A percentile compares a stretch with the other conserved stretches of the same genome.
phyloP scores from a whole-genome alignment of 2,797 vertebrate species.

The Harpagifer antarcticus region DNA sequence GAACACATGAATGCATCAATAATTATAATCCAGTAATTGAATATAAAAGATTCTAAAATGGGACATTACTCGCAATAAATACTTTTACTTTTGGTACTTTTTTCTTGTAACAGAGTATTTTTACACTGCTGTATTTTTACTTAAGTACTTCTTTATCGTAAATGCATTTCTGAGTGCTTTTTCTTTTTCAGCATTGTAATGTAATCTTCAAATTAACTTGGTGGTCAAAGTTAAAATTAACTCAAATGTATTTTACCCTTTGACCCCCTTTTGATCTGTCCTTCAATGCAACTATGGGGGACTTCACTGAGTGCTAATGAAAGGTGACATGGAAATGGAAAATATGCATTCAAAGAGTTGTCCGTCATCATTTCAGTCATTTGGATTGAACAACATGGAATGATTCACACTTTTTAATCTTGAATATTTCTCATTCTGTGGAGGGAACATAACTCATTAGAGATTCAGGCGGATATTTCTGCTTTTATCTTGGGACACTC shows the following conservation, averaged over 20 bases:
- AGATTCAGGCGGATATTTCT: slow-evolving; percentile 10
- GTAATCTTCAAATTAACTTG: not conserved
- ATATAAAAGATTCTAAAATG: too few species aligned
- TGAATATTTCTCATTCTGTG: slow-evolving; percentile 11
- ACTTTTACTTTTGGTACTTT: too few species aligned
- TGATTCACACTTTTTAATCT: slow-evolving; percentile 3
- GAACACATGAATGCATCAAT: too few species aligned
- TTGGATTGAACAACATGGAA: not conserved
- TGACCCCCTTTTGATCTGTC: not conserved
- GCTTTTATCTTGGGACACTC: slow-evolving; percentile 31
- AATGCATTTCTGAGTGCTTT: not conserved
- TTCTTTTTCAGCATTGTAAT: not conserved
- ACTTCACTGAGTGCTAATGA: not conserved
- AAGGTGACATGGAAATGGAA: not conserved
- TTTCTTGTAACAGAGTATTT: too few species aligned
- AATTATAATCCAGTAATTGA: too few species aligned
- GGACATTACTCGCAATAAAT: too few species aligned
- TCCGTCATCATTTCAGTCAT: not conserved
- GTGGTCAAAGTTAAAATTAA: too few species aligned
- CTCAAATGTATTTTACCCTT: not conserved
- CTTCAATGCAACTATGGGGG: not conserved
- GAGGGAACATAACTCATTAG: slow-evolving; percentile 14
- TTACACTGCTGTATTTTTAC: too few species aligned
- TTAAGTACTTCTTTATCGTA: too few species aligned
- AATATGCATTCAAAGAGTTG: not conserved